Conservation (phyloP, 2,113 vertebrate genomes). For the Physeter macrocephalus region DNA sequence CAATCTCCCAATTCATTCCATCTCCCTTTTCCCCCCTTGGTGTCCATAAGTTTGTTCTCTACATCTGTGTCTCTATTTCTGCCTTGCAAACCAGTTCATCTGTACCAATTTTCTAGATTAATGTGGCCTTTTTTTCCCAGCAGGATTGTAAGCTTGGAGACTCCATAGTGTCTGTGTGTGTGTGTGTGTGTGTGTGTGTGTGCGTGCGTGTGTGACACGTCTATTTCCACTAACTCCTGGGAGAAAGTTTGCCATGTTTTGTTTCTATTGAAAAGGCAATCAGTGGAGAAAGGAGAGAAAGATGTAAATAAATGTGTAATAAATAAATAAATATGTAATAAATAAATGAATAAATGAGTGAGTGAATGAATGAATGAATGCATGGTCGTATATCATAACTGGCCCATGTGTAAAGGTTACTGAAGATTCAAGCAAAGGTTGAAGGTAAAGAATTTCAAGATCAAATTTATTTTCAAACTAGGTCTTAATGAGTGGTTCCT, state of each 20-base stretch:
- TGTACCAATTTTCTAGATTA: no score
- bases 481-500: neutral
- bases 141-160: neutral
- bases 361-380: neutral
- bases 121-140: neutral
- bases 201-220: no score
- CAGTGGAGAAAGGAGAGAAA: neutral
- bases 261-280: neutral
- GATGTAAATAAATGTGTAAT: neutral
- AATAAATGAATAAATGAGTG: no score
- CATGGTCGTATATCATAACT: rapidly evolving
- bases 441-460: neutral
- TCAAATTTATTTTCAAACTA: neutral
- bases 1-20: no score
- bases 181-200: neutral
- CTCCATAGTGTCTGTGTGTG: no score
- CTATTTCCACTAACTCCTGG: neutral
- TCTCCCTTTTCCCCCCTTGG: no score
- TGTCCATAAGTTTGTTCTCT: no score
- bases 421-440: neutral
- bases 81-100: no score
- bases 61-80: no score
- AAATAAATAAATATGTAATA: neutral
- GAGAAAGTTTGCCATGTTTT: neutral
- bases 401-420: neutral